Evolutionary conservation across 2,797 vertebrate genomes (phyloP).

Genomic region (Halcyon badia): DNA sequence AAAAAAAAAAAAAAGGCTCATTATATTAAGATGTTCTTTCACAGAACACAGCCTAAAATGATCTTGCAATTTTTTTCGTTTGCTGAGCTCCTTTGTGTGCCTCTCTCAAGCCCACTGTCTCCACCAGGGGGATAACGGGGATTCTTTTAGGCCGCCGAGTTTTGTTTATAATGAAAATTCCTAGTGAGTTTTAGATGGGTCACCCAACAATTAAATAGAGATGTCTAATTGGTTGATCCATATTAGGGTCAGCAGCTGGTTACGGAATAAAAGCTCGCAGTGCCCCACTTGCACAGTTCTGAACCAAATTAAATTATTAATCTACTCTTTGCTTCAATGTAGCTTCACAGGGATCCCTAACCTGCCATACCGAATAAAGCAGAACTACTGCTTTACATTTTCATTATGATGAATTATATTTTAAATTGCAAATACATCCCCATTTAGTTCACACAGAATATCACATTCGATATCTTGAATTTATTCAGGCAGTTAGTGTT

Average conservation of each 20-base stretch:
- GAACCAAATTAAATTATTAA: slow-evolving; percentile 99
- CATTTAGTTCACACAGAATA: slow-evolving; percentile 70
- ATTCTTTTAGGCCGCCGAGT: slow-evolving; percentile 71
- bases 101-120: slow-evolving; percentile 77
- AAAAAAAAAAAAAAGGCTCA: slow-evolving; percentile 74
- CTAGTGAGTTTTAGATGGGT: slow-evolving; percentile 82
- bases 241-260: slow-evolving; percentile 95
- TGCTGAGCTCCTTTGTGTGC: slow-evolving; percentile 77
- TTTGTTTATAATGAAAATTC: slow-evolving; percentile 82
- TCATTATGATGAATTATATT: slow-evolving; percentile 96
- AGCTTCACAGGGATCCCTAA: slow-evolving; percentile 96
- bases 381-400: slow-evolving; percentile 98
- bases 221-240: slow-evolving; percentile 94
- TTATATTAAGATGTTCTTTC: slow-evolving; percentile 86
- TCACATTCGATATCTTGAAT: slow-evolving; percentile 79
- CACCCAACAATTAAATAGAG: slow-evolving; percentile 92
- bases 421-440: slow-evolving; percentile 96
- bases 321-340: slow-evolving; percentile 92
- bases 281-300: slow-evolving; percentile 85
- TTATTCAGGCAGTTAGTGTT: slow-evolving; percentile 65
- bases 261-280: slow-evolving; percentile 81
- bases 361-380: slow-evolving; percentile 98
- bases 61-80: slow-evolving; percentile 76
- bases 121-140: slow-evolving; percentile 72
- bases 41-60: slow-evolving; percentile 81